Conservation (phyloP, 2,113 vertebrate genomes). For the Caracal caracal region DNA sequence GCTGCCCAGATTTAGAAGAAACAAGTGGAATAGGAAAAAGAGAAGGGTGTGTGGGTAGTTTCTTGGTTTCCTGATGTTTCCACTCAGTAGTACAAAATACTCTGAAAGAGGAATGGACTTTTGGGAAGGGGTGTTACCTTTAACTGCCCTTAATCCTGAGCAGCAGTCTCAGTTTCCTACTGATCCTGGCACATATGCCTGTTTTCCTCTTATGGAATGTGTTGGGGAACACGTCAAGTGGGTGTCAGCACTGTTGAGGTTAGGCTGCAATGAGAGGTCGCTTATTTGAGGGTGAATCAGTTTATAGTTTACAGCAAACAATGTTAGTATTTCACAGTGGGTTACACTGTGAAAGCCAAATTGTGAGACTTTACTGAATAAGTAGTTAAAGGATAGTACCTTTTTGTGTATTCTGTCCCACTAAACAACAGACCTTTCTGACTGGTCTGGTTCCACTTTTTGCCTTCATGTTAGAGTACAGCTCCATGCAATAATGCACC, state of each 20-base stretch:
- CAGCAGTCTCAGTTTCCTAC: slow-evolving; percentile 49
- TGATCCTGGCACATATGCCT: neutral
- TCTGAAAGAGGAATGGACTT: slow-evolving; percentile 44
- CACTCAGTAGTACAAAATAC: slow-evolving; percentile 42
- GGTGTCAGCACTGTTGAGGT: slow-evolving; percentile 30
- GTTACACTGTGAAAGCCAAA: slow-evolving; percentile 24
- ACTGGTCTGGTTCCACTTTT: neutral
- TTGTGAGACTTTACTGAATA: slow-evolving; percentile 9
- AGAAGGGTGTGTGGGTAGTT: slow-evolving; percentile 55
- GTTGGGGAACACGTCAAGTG: slow-evolving; percentile 32
- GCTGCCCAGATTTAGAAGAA: slow-evolving; percentile 52
- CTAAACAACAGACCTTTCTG: neutral
- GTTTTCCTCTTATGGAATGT: slow-evolving; percentile 51
- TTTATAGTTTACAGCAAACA: neutral
- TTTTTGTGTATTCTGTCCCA: slow-evolving; percentile 2
- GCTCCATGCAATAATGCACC: neutral
- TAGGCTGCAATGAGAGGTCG: neutral
- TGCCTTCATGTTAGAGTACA: neutral
- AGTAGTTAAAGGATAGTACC: neutral
- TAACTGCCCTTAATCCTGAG: slow-evolving; percentile 56
- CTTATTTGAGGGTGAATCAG: slow-evolving; percentile 8
- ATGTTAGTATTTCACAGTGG: slow-evolving; percentile 42
- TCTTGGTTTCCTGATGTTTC: slow-evolving; percentile 65
- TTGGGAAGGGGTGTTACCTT: slow-evolving; percentile 21
- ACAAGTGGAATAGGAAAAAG: slow-evolving; percentile 60